Percentiles rank a stretch among this genome's conserved stretches.
Evolutionary conservation across 2,888 invertebrate species (phyloP).

Genomic region (Oithona nana): DNA sequence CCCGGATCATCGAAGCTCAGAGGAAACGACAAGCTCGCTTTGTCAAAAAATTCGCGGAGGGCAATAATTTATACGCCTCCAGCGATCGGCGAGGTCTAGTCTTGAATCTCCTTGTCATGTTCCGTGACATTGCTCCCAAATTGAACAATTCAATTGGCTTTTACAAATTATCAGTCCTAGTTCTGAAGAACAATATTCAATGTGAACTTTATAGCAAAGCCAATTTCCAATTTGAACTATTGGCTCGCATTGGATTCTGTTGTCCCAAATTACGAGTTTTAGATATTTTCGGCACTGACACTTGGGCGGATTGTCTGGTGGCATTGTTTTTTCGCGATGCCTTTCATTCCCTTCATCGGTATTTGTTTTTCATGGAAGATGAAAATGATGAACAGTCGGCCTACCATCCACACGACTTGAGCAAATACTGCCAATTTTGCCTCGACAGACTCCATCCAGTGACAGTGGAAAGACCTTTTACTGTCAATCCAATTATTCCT

Average conservation of each 20-base stretch:
- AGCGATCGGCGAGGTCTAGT: conserved; percentile 8
- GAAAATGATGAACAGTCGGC: conserved; percentile 12
- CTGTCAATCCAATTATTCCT: conserved; percentile 16
- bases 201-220: conserved; percentile 15
- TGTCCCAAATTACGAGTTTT: conserved; percentile 12
- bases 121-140: conserved; percentile 13
- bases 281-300: conserved; percentile 17
- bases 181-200: conserved; percentile 15
- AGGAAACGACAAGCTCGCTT: not conserved
- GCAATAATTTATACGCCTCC: not conserved
- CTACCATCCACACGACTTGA: conserved; percentile 15
- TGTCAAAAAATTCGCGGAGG: not conserved
- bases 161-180: conserved; percentile 5
- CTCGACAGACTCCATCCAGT: conserved; percentile 10
- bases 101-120: conserved; percentile 4
- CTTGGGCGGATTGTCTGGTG: conserved; percentile 17
- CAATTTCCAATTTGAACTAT: conserved; percentile 16
- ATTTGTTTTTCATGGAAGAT: conserved; percentile 14
- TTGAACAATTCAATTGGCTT: not conserved
- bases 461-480: conserved; percentile 11
- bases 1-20: not conserved
- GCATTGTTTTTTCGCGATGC: conserved; percentile 17
- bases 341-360: conserved; percentile 12
- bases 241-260: conserved; percentile 13
- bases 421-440: conserved; percentile 16